Evolutionary conservation across 2,797 vertebrate species (phyloP), one percentile per base, ranked within the genome.

Genomic region (Phataginus tetradactyla): DNA sequence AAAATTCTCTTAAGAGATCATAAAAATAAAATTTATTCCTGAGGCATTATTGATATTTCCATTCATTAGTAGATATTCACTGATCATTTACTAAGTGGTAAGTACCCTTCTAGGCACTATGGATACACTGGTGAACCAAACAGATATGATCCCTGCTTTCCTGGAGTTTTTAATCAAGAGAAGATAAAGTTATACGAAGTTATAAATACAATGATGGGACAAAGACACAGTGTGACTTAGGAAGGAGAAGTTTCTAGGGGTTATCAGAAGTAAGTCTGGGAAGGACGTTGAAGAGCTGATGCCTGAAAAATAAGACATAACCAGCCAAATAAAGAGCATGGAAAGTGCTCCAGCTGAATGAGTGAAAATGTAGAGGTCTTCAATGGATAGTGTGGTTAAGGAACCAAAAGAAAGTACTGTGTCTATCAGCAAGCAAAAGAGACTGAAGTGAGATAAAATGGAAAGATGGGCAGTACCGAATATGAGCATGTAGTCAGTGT

Each of bases 21-120:
- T 86, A 87, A 83, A 94, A 86, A 49, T 87, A 85, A 64, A 68
- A 71, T 39, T 34, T 66, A 59, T 61, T 86, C 51, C 17, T 91
- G 53, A 68, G 32, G 4, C 42, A 34, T 42, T 23, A 25, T 29
- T 45, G 34, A n/a, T 32, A 64, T 94, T 93, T 92, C 17, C 51
- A 63, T 32, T 91, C 15, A 75, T 71, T 53, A 17, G 25, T 61
- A 72, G 45, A 4, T 61, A 79, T 32, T 61, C 79, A 37, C 66
- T 37, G 10, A 83, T 88, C n/a, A 39, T 20, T 23, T 71, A 23
- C 15, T 66, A n/a, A 32, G 49, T 91, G 37, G 0, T 20, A 32
- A 63, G 25, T 84, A 57, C 14, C 7, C 5, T 51, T 79, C 1
- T 61, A 74, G 20, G 9, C 9, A 71, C 15, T 57, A 1, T 13